phyloP scores from a whole-genome alignment of 2,888 invertebrate genomes.

The Brachynemurus nebulosus region DNA sequence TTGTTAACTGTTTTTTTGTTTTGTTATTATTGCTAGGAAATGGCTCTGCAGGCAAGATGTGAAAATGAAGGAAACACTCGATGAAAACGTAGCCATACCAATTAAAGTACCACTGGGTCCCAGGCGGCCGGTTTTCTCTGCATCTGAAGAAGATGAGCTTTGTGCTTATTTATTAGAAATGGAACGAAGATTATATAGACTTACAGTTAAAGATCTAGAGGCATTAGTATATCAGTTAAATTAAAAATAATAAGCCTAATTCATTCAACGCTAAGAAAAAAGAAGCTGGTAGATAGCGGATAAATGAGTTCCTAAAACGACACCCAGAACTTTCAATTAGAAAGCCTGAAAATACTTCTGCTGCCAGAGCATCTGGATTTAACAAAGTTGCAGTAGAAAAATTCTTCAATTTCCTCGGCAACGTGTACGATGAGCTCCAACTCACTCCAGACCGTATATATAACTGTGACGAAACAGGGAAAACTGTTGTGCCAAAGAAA shows the following conservation, averaged over 20 bases:
- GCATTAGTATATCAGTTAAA: constrained; percentile 17
- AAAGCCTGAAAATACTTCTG: constrained; percentile 19
- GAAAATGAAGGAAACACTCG: constrained; percentile 6
- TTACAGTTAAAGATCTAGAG: constrained; percentile 19
- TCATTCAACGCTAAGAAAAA: constrained; percentile 21
- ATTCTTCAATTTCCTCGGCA: constrained; percentile 18
- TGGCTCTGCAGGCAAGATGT: not conserved
- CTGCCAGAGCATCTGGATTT: constrained; percentile 24
- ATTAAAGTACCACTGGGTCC: constrained; percentile 5
- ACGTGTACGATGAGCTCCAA: constrained; percentile 19
- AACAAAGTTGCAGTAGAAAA: constrained; percentile 21
- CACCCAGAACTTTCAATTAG: constrained; percentile 17
- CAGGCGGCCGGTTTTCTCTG: constrained; percentile 4
- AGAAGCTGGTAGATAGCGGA: constrained; percentile 24
- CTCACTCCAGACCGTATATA: constrained; percentile 20
- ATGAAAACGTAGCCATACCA: not conserved
- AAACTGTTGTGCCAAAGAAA: constrained; percentile 20
- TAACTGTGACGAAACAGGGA: constrained; percentile 25
- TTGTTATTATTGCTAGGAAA: too few species aligned
- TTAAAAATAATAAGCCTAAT: constrained; percentile 21
- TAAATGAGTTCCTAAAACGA: constrained; percentile 20
- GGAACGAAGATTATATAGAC: constrained; percentile 17
- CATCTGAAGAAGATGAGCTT: constrained; percentile 16
- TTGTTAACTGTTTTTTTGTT: not conserved
- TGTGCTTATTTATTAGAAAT: constrained; percentile 10